These are phyloP conservation scores for Taeniopygia guttata DNA, from an alignment of 2,797 vertebrate species.

Conservation along the genomic window DNA sequence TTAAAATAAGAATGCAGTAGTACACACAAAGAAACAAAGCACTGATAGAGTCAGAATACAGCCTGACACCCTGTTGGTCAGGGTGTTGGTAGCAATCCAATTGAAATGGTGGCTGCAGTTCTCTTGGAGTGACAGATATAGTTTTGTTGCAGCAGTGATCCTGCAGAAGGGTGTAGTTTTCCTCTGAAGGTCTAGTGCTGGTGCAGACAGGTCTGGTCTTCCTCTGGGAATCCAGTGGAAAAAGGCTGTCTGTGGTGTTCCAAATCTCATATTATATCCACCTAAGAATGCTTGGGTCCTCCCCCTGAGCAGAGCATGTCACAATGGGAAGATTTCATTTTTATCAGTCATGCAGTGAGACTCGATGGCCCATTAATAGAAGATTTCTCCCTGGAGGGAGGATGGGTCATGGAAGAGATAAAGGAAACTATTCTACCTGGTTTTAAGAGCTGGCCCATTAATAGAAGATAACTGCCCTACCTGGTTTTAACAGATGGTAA, in stretches of 20 bases:
- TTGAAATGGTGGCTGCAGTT: not conserved
- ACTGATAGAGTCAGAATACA: not conserved
- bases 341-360: not conserved
- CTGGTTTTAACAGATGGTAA: not conserved
- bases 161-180: not conserved
- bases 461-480: not conserved
- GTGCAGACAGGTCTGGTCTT: not conserved
- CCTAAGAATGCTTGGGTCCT: not conserved
- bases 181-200: not conserved
- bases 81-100: not conserved
- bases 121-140: not conserved
- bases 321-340: no score
- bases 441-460: not conserved
- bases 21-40: not conserved
- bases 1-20: not conserved
- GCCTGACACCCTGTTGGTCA: not conserved
- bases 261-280: not conserved
- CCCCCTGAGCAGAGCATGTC: no score
- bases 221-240: not conserved
- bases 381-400: not conserved
- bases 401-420: not conserved
- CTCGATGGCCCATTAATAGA: not conserved
- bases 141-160: not conserved
- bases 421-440: not conserved
- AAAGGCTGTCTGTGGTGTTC: not conserved